These are phyloP conservation scores for Labroides dimidiatus DNA, from an alignment of 2,797 vertebrate genomes.

Conservation along the genomic window DNA sequence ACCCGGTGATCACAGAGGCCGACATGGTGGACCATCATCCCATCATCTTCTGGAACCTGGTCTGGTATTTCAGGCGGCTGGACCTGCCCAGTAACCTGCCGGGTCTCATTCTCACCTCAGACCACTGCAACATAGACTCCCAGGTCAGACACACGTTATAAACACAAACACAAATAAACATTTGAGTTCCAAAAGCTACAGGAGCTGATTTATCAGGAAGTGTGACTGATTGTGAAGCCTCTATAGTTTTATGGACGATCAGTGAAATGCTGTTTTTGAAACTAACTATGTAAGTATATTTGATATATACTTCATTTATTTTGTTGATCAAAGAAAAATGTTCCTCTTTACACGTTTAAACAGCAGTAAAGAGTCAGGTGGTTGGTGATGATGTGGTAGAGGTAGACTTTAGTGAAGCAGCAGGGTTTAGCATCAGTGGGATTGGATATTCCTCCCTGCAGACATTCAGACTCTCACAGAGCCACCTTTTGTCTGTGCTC, in stretches of 20 bases:
- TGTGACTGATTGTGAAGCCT: too few relatives aligned
- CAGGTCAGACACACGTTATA: conserved; percentile 73
- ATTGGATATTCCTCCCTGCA: background rate
- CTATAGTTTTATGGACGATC: too few relatives aligned
- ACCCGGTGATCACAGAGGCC: conserved; percentile 90
- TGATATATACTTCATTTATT: too few relatives aligned
- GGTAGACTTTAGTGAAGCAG: too few relatives aligned
- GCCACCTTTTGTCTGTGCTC: background rate
- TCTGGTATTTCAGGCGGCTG: conserved; percentile 97
- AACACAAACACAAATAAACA: background rate
- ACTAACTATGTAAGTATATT: too few relatives aligned
- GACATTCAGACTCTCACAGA: background rate
- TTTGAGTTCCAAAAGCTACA: background rate
- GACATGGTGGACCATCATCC: conserved; percentile 97
- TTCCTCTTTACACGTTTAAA: too few relatives aligned
- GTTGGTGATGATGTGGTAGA: too few relatives aligned
- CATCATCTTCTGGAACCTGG: conserved; percentile 98
- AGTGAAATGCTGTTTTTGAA: too few relatives aligned
- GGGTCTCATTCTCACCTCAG: conserved; percentile 94
- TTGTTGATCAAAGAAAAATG: too few relatives aligned
- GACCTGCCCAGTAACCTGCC: conserved; percentile 97
- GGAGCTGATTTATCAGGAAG: too few relatives aligned
- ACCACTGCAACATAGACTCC: conserved; percentile 93
- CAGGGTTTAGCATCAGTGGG: too few relatives aligned
- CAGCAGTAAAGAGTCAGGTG: too few relatives aligned